Evolutionary conservation across 2,797 vertebrate species (phyloP).

Genomic region (Epinephelus coioides): DNA sequence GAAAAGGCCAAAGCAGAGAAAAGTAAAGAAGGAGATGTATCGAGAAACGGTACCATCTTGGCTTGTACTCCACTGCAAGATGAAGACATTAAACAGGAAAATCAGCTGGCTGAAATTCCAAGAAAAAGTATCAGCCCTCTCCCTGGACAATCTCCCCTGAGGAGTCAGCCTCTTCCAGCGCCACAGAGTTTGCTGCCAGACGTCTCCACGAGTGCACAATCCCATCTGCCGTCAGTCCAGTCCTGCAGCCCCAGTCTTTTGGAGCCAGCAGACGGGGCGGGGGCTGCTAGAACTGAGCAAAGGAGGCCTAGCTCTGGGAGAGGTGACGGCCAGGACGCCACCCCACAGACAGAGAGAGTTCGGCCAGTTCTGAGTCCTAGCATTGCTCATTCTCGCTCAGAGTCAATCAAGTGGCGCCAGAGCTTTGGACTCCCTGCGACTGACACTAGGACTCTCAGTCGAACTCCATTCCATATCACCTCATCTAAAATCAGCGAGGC

Average conservation of each 20-base stretch:
- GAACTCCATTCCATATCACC: slow-evolving; percentile 77
- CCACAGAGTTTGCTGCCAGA: slow-evolving; percentile 25
- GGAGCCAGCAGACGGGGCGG: slow-evolving; percentile 76
- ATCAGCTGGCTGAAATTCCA: slow-evolving; percentile 80
- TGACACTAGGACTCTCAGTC: slow-evolving; percentile 58
- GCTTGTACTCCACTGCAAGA: slow-evolving; percentile 21
- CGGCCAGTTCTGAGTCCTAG: slow-evolving; percentile 32
- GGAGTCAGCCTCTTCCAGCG: background rate
- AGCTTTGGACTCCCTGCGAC: slow-evolving; percentile 76
- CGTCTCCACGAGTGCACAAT: slow-evolving; percentile 28
- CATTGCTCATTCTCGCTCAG: slow-evolving; percentile 53
- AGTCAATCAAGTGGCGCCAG: slow-evolving; percentile 78
- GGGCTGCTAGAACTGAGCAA: slow-evolving; percentile 59
- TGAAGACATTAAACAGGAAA: slow-evolving; percentile 70
- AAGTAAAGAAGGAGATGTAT: slow-evolving; percentile 49
- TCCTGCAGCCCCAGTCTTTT: slow-evolving; percentile 54
- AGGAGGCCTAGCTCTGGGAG: slow-evolving; percentile 24
- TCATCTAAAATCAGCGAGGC: slow-evolving; percentile 66
- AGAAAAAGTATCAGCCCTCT: slow-evolving; percentile 33
- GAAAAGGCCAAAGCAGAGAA: slow-evolving; percentile 91
- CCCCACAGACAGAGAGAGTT: slow-evolving; percentile 48
- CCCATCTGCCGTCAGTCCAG: slow-evolving; percentile 31
- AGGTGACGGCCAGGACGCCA: slow-evolving; percentile 18
- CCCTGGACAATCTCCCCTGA: slow-evolving; percentile 31
- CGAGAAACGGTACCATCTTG: slow-evolving; percentile 41